Evolutionary conservation across 2,888 invertebrate species (phyloP).

Genomic region (Nemurella pictetii): DNA sequence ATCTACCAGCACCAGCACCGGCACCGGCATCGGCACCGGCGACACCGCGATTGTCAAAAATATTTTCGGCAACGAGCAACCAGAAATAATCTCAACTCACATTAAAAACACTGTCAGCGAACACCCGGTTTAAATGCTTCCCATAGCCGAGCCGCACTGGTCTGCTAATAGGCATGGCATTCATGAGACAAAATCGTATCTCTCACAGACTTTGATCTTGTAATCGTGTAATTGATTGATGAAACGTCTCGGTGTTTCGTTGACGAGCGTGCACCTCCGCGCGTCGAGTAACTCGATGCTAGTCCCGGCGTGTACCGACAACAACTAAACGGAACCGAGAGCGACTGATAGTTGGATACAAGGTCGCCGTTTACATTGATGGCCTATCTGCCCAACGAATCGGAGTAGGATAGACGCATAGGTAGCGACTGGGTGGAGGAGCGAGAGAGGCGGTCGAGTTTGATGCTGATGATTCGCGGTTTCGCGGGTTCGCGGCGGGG

Average conservation of each 20-base stretch:
- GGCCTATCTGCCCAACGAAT: neutral
- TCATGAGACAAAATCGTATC: neutral
- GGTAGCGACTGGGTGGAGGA: neutral
- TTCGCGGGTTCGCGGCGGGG: neutral
- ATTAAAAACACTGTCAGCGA: neutral
- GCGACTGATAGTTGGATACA: neutral
- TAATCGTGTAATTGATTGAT: neutral
- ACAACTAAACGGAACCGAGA: neutral
- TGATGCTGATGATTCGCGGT: neutral
- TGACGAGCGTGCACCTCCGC: neutral
- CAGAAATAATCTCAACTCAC: neutral
- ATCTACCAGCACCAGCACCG: neutral
- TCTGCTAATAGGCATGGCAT: neutral
- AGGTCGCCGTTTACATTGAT: neutral
- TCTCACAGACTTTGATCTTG: neutral
- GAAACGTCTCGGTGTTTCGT: too few relatives aligned
- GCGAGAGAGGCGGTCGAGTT: neutral
- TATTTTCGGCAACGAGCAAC: neutral
- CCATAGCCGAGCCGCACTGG: neutral
- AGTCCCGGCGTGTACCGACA: neutral
- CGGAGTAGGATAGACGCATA: neutral
- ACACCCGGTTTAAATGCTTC: neutral
- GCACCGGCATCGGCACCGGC: neutral
- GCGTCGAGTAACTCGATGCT: neutral
- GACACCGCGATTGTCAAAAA: neutral